Conservation (phyloP, 2,888 invertebrate species). For the Nowickia ferox region DNA sequence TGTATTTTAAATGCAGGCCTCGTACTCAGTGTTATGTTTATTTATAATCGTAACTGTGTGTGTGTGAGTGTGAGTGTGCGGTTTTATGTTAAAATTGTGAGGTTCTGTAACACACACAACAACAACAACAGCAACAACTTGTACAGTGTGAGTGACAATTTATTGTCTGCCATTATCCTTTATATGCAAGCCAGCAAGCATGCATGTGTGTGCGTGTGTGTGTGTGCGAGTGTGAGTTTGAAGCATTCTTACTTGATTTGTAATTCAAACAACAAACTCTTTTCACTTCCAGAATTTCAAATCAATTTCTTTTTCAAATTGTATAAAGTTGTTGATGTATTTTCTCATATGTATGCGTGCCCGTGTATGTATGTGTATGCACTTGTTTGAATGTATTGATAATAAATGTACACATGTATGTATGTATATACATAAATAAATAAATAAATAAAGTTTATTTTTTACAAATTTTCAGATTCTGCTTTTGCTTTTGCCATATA, state of each 20-base stretch:
- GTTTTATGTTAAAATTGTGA: slow-evolving; percentile 27
- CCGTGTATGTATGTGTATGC: slow-evolving; percentile 40
- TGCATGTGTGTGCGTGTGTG: slow-evolving; percentile 4
- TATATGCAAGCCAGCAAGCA: background rate
- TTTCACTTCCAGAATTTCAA: slow-evolving; percentile 70
- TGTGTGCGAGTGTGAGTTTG: slow-evolving; percentile 21
- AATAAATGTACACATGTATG: too few relatives aligned
- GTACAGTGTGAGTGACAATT: slow-evolving; percentile 67
- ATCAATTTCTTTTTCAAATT: slow-evolving; percentile 53
- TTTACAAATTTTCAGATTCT: slow-evolving; percentile 47
- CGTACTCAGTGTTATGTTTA: slow-evolving; percentile 75
- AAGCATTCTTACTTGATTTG: slow-evolving; percentile 68
- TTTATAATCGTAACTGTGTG: slow-evolving; percentile 11
- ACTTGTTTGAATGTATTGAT: slow-evolving; percentile 68
- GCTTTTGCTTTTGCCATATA: slow-evolving; percentile 48
- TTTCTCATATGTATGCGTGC: background rate
- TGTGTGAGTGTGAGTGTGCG: slow-evolving; percentile 11
- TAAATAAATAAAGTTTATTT: slow-evolving; percentile 55
- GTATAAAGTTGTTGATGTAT: slow-evolving; percentile 13
- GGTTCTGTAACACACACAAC: slow-evolving; percentile 50
- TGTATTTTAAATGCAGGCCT: slow-evolving; percentile 79
- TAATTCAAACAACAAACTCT: slow-evolving; percentile 70
- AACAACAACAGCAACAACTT: slow-evolving; percentile 57
- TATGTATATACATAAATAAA: too few relatives aligned
- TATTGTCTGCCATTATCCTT: slow-evolving; percentile 52